These are phyloP conservation scores for Calameuta pallipes DNA, from an alignment of 2,888 invertebrate species.

Conservation along the genomic window DNA sequence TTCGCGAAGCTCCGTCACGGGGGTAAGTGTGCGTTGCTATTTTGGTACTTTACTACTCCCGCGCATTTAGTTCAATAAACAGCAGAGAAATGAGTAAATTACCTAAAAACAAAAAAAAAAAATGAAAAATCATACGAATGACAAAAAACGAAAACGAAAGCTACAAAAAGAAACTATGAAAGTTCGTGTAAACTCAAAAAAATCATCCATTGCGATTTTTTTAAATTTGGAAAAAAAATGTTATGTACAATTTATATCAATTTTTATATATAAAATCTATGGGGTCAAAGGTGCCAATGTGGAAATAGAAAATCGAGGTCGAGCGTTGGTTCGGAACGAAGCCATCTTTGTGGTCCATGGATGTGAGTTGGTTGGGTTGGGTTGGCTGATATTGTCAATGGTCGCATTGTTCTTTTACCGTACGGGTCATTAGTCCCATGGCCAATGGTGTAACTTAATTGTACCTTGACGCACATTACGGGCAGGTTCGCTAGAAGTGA, in stretches of 20 bases:
- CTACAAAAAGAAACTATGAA: not conserved
- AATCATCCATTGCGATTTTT: not conserved
- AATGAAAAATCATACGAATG: not conserved
- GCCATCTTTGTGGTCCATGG: no score
- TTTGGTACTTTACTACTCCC: not conserved
- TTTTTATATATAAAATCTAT: not conserved
- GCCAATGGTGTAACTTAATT: not conserved
- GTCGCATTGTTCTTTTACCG: not conserved
- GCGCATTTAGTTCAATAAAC: not conserved
- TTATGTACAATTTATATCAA: not conserved
- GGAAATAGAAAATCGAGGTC: not conserved
- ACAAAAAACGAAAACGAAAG: not conserved
- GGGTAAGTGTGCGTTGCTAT: constrained; percentile 40
- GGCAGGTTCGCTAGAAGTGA: not conserved
- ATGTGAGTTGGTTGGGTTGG: not conserved
- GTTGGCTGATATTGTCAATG: not conserved
- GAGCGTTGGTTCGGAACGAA: no score
- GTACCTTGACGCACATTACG: not conserved
- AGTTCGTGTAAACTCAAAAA: not conserved
- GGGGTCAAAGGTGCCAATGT: not conserved
- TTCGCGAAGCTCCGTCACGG: constrained; percentile 32
- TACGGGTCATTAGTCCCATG: not conserved
- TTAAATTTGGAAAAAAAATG: no score
- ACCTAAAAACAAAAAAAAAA: not conserved
- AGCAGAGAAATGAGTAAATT: not conserved